Evolutionary conservation across 2,888 invertebrate species (phyloP), one percentile per base, ranked within the genome.

Genomic region (Hemithea aestivaria): DNA sequence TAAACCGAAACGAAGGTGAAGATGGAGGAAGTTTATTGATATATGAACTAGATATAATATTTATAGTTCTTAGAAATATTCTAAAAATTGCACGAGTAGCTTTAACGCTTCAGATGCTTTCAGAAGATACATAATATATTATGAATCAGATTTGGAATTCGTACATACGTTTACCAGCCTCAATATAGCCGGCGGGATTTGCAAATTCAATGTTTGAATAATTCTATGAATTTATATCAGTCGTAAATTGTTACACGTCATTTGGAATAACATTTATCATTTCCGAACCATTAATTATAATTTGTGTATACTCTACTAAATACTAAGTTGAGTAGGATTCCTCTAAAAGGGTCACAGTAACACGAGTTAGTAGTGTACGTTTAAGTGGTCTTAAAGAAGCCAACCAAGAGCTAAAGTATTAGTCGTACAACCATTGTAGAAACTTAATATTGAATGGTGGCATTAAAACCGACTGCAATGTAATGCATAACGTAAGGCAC

Each of bases 21-120:
- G 63, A 67, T 66, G 67, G 70, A 73, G 78, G 73, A 79, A 80
- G 73, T 82, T 81, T 81, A 79, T 76, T 73, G 66, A 58, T 73
- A 65, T 70, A 73, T 71, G 61, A 71, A 73, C 64, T 66, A 65
- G 71, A 76, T 73, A 76, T 73, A 71, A 74, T 77, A 83, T 81
- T 83, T 83, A 82, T 80, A 68, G 77, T 75, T 74, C 71, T 52
- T 43, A 58, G 71, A 72, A 78, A 74, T 58, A 68, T 70, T 76
- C 69, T 75, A 73, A 77, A 80, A 79, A 75, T 70, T 79, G 70
- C 73, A 63, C 73, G 67, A 67, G 66, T 65, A 65, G 49, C 38
- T 50, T 56, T 51, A 51, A 48, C 53, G 48, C 48, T 50, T 51
- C 51, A 45, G 48, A 49, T 46, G 50, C 45, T 55, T 51, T 48